Evolutionary conservation across 2,113 vertebrate genomes (phyloP).

Genomic region (Sitta europaea): DNA sequence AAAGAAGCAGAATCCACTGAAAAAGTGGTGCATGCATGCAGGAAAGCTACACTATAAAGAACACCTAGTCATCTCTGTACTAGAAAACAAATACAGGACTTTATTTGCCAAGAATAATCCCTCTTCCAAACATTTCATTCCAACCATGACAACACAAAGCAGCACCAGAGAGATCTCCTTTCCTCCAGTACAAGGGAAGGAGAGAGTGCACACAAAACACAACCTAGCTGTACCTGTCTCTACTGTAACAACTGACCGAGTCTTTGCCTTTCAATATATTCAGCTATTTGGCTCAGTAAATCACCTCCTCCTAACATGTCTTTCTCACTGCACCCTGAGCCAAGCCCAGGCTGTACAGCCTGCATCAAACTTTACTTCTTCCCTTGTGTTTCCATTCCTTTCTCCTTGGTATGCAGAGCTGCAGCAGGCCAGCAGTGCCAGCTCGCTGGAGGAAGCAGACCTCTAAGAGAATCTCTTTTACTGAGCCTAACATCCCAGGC

Average conservation of each 20-base stretch:
- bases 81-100: neutral
- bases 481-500: neutral
- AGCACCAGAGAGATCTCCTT: neutral
- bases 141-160: neutral
- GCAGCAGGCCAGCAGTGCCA: neutral
- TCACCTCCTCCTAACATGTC: neutral
- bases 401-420: neutral
- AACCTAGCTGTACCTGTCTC: neutral
- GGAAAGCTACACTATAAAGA: neutral
- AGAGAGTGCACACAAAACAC: neutral
- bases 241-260: fast-evolving
- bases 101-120: neutral
- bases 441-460: neutral
- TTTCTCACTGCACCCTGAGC: neutral
- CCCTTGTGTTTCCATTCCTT: neutral
- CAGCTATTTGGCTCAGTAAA: neutral
- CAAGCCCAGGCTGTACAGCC: neutral
- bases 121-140: neutral
- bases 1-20: neutral
- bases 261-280: neutral
- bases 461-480: neutral
- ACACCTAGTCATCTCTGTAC: neutral
- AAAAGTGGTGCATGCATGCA: neutral
- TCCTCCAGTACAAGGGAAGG: neutral
- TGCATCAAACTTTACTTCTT: neutral